Conservation (phyloP, 2,888 invertebrate species). For the Craniophora ligustri region DNA sequence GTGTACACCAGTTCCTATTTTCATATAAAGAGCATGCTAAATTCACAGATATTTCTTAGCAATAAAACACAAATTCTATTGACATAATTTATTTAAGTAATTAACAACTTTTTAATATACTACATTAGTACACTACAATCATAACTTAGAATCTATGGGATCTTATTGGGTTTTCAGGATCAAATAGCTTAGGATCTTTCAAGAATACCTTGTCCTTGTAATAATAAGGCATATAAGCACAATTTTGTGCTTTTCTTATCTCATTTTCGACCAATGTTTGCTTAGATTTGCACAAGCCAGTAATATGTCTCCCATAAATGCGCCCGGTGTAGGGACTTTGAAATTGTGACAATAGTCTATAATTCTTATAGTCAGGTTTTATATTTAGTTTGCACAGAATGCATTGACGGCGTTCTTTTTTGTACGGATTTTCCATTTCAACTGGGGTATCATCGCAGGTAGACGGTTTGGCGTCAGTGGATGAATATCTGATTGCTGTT, state of each 20-base stretch:
- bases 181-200: constrained; percentile 96
- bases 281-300: constrained; percentile 95
- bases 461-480: constrained; percentile 55
- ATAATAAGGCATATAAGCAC: constrained; percentile 95
- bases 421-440: constrained; percentile 94
- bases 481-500: constrained; percentile 60
- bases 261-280: constrained; percentile 93
- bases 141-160: constrained; percentile 90
- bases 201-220: constrained; percentile 94
- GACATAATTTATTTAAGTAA: constrained; percentile 37
- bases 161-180: constrained; percentile 94
- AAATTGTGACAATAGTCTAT: constrained; percentile 97
- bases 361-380: constrained; percentile 97
- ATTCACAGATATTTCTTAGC: no score
- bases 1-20: no score
- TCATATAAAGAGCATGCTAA: no score
- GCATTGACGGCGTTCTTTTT: constrained; percentile 92
- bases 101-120: constrained; percentile 14
- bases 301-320: constrained; percentile 97
- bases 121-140: constrained; percentile 22
- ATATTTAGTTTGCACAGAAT: constrained; percentile 95
- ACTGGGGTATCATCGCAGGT: constrained; percentile 78
- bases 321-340: constrained; percentile 98
- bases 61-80: constrained; percentile 11
- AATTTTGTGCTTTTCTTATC: constrained; percentile 92